phyloP scores from a whole-genome alignment of 2,113 vertebrate genomes.

The Mormyrus iriodes region DNA sequence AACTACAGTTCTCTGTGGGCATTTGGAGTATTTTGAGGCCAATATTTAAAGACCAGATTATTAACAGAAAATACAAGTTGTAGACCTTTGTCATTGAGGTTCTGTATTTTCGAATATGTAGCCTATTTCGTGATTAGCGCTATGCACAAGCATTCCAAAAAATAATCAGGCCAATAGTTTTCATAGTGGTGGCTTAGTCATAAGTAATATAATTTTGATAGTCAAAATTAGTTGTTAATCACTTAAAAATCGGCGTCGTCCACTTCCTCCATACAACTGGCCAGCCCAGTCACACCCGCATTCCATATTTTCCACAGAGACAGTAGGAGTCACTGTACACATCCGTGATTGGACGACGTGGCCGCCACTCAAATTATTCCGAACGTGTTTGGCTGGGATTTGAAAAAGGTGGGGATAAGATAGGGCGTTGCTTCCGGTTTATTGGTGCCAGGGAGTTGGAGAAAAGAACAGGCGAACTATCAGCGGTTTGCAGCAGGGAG shows the following conservation, averaged over 20 bases:
- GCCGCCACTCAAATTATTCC: neutral
- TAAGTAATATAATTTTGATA: neutral
- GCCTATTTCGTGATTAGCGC: neutral
- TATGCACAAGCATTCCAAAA: neutral
- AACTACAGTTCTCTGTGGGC: neutral
- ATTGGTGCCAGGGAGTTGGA: slow-evolving; percentile 35
- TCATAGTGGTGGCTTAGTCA: neutral
- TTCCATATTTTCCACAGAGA: slow-evolving; percentile 14
- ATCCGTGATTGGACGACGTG: neutral
- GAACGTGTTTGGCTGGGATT: neutral
- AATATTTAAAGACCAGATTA: neutral
- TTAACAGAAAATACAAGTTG: neutral
- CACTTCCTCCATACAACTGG: neutral
- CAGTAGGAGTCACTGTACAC: neutral
- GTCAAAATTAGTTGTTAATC: neutral
- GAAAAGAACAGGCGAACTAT: slow-evolving; percentile 30
- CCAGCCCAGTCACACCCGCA: slow-evolving; percentile 1
- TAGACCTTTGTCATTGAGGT: neutral
- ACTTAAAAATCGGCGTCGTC: neutral
- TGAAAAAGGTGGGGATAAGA: slow-evolving; percentile 27
- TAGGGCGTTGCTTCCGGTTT: slow-evolving; percentile 37
- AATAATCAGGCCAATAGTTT: neutral
- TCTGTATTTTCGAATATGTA: neutral
- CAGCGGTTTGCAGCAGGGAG: slow-evolving; percentile 25
- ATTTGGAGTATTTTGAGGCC: neutral